A percentile compares a stretch with the other conserved stretches of the same genome.
These are phyloP conservation scores for Hypotaenidia okinawae DNA, from an alignment of 2,797 vertebrate species.

Conservation along the genomic window DNA sequence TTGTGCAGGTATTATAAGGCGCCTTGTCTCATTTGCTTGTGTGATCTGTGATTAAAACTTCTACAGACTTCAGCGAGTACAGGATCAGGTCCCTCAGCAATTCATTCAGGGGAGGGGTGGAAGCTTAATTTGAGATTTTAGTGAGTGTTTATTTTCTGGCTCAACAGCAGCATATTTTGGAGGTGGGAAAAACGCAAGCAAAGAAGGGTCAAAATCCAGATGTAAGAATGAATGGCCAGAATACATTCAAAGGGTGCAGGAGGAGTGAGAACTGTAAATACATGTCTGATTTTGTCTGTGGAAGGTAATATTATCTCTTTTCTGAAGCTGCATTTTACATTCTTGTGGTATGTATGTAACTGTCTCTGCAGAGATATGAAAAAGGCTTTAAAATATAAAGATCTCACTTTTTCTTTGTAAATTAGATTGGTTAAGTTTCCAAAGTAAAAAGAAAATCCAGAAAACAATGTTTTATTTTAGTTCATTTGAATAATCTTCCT, in stretches of 20 bases:
- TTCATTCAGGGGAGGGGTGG: background rate
- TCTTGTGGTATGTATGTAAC: background rate
- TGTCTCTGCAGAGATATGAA: background rate
- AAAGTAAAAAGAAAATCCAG: constrained; percentile 7
- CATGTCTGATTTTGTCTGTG: constrained; percentile 23
- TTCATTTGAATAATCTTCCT: constrained; percentile 43
- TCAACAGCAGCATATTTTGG: constrained; percentile 46
- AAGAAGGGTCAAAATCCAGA: constrained; percentile 61
- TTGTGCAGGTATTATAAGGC: constrained; percentile 14
- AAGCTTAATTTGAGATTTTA: constrained; percentile 60
- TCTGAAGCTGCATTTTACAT: background rate
- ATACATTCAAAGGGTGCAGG: constrained; percentile 4
- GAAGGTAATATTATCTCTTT: background rate
- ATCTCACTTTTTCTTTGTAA: background rate
- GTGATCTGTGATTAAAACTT: constrained; percentile 49
- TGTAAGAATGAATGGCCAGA: constrained; percentile 43
- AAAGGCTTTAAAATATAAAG: constrained; percentile 20
- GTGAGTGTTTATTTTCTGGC: constrained; percentile 53
- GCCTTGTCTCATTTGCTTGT: constrained; percentile 18
- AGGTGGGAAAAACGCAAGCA: constrained; percentile 49
- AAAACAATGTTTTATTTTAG: constrained; percentile 12
- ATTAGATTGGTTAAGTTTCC: background rate
- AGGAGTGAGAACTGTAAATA: constrained; percentile 49
- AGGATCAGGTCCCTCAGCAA: constrained; percentile 43
- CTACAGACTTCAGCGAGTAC: background rate